phyloP scores from a whole-genome alignment of 2,888 invertebrate genomes.

The Griposia aprilina region DNA sequence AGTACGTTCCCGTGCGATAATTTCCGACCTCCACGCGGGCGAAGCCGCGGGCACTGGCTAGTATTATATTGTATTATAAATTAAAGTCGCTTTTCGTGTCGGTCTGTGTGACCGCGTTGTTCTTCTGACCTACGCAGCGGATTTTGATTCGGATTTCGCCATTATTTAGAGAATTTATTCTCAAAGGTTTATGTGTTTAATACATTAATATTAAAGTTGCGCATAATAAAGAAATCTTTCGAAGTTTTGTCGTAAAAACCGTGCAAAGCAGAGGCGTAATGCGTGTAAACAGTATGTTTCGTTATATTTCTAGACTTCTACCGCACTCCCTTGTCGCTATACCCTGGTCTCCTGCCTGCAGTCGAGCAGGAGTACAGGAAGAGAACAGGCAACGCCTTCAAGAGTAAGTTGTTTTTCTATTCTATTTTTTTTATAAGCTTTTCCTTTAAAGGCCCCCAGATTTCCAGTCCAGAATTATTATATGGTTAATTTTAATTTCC shows the following conservation, averaged over 20 bases:
- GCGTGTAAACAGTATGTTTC: neutral
- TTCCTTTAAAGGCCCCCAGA: neutral
- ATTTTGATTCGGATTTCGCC: neutral
- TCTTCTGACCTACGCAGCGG: no score
- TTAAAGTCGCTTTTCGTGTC: neutral
- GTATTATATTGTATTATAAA: no score
- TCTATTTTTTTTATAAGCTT: neutral
- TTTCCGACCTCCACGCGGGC: no score
- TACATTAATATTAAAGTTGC: neutral
- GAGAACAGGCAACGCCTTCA: constrained; percentile 84
- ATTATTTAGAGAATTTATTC: neutral
- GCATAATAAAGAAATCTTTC: neutral
- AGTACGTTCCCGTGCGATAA: no score
- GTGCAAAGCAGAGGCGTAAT: neutral
- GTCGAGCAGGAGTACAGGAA: constrained; percentile 84
- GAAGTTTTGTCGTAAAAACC: neutral
- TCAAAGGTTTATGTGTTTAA: neutral
- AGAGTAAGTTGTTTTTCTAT: constrained; percentile 76
- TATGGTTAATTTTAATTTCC: neutral
- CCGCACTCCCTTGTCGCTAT: constrained; percentile 82
- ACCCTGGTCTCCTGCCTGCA: constrained; percentile 79
- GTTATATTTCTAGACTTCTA: constrained; percentile 80
- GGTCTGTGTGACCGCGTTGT: neutral
- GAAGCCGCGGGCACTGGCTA: no score
- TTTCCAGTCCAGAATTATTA: neutral